Conservation (phyloP, 2,797 vertebrate genomes). For the Tympanoctomys barrerae region DNA sequence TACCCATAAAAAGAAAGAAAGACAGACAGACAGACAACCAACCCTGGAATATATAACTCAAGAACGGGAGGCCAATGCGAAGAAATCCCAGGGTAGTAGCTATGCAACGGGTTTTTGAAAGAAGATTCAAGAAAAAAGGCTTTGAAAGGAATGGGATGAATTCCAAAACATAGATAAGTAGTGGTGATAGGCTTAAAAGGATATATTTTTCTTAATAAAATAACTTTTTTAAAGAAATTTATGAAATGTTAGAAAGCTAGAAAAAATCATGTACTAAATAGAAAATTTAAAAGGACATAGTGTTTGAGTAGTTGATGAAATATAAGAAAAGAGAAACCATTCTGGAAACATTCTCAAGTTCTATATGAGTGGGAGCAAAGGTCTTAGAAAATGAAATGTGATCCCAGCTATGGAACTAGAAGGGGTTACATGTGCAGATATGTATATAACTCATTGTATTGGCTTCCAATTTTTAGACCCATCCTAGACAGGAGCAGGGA, state of each 20-base stretch:
- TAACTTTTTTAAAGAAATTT: background rate
- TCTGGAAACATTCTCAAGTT: background rate
- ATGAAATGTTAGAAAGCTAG: background rate
- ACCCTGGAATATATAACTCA: background rate
- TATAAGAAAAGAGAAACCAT: background rate
- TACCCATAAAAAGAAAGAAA: no score
- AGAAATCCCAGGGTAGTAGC: background rate
- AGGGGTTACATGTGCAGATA: background rate
- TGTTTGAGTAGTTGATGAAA: background rate
- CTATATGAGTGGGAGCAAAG: background rate
- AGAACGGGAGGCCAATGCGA: background rate
- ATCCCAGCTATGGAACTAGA: background rate
- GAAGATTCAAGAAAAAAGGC: background rate
- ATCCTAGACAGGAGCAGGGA: background rate
- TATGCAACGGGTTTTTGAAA: background rate
- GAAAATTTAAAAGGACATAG: background rate
- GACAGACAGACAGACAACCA: background rate
- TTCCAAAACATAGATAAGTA: background rate
- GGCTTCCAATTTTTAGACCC: slow-evolving; percentile 6
- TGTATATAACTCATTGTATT: background rate
- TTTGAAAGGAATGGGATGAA: background rate
- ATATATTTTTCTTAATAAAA: slow-evolving; percentile 20
- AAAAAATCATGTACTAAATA: background rate
- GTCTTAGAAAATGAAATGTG: slow-evolving; percentile 40
- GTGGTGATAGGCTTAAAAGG: background rate